Percentiles rank a stretch among this genome's conserved stretches.
Evolutionary conservation across 2,888 invertebrate genomes (phyloP).

Genomic region (Luperina nickerlii): DNA sequence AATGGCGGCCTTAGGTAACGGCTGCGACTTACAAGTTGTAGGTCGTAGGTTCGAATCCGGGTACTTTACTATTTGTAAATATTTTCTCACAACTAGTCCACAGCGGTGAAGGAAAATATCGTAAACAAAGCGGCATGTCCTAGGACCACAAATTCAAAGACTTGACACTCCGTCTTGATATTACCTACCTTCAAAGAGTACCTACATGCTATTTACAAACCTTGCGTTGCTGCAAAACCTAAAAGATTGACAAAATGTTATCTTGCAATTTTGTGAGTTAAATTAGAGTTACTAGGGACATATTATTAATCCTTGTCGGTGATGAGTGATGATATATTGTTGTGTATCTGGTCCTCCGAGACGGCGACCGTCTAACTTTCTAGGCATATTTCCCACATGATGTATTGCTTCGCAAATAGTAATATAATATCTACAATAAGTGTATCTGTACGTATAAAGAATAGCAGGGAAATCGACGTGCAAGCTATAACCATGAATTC

Average conservation of each 20-base stretch:
- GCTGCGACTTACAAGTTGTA: no score
- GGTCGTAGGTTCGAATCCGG: no score
- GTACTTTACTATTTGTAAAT: no score
- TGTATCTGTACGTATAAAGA: not conserved
- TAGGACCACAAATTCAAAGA: no score
- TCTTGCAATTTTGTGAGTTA: conserved; percentile 42
- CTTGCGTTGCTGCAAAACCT: not conserved
- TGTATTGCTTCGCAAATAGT: conserved; percentile 27
- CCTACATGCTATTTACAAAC: not conserved
- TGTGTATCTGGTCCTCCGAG: conserved; percentile 43
- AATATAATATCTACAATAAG: not conserved
- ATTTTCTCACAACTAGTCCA: no score
- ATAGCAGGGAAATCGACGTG: no score
- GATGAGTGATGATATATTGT: conserved; percentile 24
- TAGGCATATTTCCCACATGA: conserved; percentile 21
- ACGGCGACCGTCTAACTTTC: conserved; percentile 25
- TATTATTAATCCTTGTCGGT: conserved; percentile 50
- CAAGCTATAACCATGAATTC: no score
- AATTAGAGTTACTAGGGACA: conserved; percentile 37
- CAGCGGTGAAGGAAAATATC: no score
- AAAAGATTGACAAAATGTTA: conserved; percentile 9
- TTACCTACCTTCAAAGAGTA: no score
- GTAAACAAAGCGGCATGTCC: no score
- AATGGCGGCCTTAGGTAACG: no score
- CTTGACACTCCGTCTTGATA: no score